phyloP scores from a whole-genome alignment of 2,888 invertebrate genomes.

The Lutraria lutraria region DNA sequence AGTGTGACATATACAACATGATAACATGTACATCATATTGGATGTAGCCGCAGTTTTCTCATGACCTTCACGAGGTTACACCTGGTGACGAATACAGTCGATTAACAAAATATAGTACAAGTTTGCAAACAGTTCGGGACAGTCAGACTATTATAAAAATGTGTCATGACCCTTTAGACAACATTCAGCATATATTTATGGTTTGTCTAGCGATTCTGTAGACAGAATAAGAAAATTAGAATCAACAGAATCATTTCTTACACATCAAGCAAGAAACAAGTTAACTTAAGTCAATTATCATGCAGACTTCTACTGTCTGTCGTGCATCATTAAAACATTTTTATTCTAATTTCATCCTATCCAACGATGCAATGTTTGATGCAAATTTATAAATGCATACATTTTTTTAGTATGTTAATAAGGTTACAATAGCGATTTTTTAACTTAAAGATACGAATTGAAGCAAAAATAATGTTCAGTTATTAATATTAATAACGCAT shows the following conservation, averaged over 20 bases:
- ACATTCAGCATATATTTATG: background rate
- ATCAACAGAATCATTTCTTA: constrained; percentile 21
- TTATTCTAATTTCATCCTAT: background rate
- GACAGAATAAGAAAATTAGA: background rate
- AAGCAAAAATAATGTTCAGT: too few species aligned
- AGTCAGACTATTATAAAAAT: constrained; percentile 30
- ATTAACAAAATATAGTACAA: constrained; percentile 31
- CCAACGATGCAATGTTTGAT: background rate
- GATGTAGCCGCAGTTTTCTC: constrained; percentile 29
- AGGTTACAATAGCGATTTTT: too few species aligned
- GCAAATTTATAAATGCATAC: background rate
- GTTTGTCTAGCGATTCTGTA: background rate
- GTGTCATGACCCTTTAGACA: background rate
- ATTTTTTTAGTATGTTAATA: too few species aligned
- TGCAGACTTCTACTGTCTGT: background rate
- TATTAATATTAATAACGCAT: too few species aligned
- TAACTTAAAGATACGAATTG: too few species aligned
- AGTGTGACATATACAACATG: background rate
- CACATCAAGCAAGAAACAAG: background rate
- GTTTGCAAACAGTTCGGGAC: constrained; percentile 33
- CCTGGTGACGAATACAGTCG: constrained; percentile 26
- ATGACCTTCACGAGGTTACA: constrained; percentile 38
- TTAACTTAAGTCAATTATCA: background rate
- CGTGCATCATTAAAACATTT: constrained; percentile 6
- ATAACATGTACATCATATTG: constrained; percentile 35